These are phyloP conservation scores for Potorous gilbertii DNA, from an alignment of 2,797 vertebrate species.

Conservation along the genomic window DNA sequence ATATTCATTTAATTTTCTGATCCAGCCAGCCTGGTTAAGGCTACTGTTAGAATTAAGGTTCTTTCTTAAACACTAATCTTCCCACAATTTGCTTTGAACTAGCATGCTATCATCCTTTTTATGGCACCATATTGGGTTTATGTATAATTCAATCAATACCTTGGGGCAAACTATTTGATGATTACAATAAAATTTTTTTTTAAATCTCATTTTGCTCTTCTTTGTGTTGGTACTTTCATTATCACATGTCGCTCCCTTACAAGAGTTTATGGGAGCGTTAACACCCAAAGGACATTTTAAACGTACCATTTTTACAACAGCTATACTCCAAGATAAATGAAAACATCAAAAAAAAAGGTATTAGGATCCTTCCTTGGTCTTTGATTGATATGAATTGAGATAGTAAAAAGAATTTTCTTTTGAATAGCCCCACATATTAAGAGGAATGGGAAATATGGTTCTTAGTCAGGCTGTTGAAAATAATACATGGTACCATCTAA, in stretches of 20 bases:
- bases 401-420: constrained; percentile 60
- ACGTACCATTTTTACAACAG: constrained; percentile 80
- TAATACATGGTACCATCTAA: not conserved
- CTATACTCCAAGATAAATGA: constrained; percentile 84
- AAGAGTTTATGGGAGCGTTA: constrained; percentile 83
- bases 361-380: constrained; percentile 79
- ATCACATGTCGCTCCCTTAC: constrained; percentile 77
- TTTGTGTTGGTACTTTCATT: constrained; percentile 83
- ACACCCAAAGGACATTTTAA: constrained; percentile 82
- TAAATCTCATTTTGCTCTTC: constrained; percentile 77
- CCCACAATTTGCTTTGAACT: constrained; percentile 61
- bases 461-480: not conserved
- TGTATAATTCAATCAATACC: constrained; percentile 84
- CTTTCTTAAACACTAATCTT: constrained; percentile 49
- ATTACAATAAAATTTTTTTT: constrained; percentile 79
- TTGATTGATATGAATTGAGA: constrained; percentile 81
- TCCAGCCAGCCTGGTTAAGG: not conserved
- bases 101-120: constrained; percentile 70
- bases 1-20: constrained; percentile 25
- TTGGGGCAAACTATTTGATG: constrained; percentile 80
- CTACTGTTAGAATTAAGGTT: constrained; percentile 54
- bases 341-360: constrained; percentile 84
- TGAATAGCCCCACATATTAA: constrained; percentile 22
- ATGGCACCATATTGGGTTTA: constrained; percentile 75
- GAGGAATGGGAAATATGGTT: constrained; percentile 55